phyloP scores from a whole-genome alignment of 2,113 vertebrate species.

The Actinemys pallida region DNA sequence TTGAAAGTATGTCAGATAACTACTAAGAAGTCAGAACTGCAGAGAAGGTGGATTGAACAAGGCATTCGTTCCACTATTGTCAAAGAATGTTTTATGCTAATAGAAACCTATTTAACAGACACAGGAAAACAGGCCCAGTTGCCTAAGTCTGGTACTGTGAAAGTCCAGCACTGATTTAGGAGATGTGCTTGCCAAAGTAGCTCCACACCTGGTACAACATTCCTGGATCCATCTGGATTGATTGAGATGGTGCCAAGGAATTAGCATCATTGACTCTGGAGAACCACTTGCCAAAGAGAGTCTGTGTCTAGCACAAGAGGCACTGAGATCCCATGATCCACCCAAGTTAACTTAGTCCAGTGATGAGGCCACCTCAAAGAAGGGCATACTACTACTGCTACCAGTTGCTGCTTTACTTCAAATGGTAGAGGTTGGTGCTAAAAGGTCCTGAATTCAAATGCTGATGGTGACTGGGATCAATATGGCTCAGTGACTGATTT shows the following conservation, averaged over 20 bases:
- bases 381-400: neutral
- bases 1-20: constrained; percentile 24
- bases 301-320: neutral
- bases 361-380: neutral
- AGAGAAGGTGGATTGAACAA: constrained; percentile 39
- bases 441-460: neutral
- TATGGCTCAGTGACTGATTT: neutral
- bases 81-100: constrained; percentile 41
- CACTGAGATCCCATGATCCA: neutral
- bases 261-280: neutral
- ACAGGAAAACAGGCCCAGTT: neutral
- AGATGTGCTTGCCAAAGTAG: neutral
- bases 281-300: constrained; percentile 14
- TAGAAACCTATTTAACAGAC: constrained; percentile 59
- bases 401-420: neutral
- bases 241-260: neutral
- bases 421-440: neutral
- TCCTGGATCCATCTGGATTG: neutral
- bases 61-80: constrained; percentile 26
- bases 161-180: neutral
- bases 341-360: neutral
- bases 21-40: constrained; percentile 28
- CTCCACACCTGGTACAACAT: neutral
- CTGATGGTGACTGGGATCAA: neutral
- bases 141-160: neutral